Conservation (phyloP, 2,113 vertebrate genomes). For the Syrrhaptes paradoxus region DNA sequence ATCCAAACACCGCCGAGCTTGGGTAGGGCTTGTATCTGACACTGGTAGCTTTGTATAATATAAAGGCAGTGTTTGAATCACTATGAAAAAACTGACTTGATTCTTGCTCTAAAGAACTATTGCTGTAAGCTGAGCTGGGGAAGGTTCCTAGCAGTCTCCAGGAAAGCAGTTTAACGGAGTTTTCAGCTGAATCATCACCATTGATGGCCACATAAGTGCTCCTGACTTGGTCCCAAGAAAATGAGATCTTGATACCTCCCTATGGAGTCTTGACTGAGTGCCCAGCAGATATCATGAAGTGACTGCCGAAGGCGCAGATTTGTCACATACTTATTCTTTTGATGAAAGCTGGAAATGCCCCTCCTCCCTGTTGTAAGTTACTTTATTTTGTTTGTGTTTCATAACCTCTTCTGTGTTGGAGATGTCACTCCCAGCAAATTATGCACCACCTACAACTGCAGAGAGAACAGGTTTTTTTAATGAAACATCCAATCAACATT, state of each 20-base stretch:
- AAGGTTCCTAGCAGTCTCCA: background rate
- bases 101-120: background rate
- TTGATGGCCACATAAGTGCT: background rate
- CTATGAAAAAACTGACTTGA: background rate
- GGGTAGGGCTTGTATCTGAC: background rate
- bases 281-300: background rate
- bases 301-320: background rate
- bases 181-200: background rate
- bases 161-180: background rate
- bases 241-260: background rate
- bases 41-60: background rate
- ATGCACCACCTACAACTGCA: slow-evolving; percentile 14
- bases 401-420: background rate
- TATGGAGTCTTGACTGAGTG: background rate
- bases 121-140: background rate
- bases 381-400: background rate
- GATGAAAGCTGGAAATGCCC: background rate
- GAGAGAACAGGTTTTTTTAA: background rate
- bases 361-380: background rate
- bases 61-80: background rate
- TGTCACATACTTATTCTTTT: background rate
- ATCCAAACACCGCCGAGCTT: background rate
- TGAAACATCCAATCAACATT: background rate
- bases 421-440: background rate
- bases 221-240: background rate